A percentile compares a stretch with the other conserved stretches of the same genome.
These are phyloP conservation scores for Triplophysa yarkandensis DNA, from an alignment of 2,797 vertebrate genomes.

Conservation along the genomic window DNA sequence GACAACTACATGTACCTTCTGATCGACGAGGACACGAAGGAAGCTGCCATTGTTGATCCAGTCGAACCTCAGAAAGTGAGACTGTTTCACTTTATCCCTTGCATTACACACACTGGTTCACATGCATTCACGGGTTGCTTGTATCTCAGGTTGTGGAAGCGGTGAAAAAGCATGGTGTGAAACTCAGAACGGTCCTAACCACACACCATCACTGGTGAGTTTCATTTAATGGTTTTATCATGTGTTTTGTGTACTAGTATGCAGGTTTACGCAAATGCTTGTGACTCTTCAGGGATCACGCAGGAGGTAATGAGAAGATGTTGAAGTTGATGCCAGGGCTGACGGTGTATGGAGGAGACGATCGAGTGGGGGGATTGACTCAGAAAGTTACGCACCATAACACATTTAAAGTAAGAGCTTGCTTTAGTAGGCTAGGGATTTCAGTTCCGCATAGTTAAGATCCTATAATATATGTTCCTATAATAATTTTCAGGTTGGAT, in stretches of 20 bases:
- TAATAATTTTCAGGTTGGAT: slow-evolving; percentile 80
- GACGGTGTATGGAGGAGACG: slow-evolving; percentile 89
- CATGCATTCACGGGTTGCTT: neutral
- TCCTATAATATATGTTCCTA: neutral
- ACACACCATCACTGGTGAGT: slow-evolving; percentile 98
- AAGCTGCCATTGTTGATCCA: slow-evolving; percentile 92
- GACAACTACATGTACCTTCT: slow-evolving; percentile 99
- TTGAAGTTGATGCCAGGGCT: slow-evolving; percentile 85
- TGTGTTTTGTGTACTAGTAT: neutral
- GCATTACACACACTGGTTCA: neutral
- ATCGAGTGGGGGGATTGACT: slow-evolving; percentile 87
- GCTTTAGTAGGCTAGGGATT: no score
- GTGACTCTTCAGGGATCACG: slow-evolving; percentile 87
- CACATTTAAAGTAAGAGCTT: slow-evolving; percentile 79
- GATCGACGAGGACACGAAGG: slow-evolving; percentile 86
- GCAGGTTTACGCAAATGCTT: neutral
- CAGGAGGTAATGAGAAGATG: slow-evolving; percentile 94
- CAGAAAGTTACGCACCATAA: slow-evolving; percentile 88
- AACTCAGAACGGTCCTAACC: slow-evolving; percentile 90
- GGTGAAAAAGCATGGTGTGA: slow-evolving; percentile 85
- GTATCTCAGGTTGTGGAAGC: slow-evolving; percentile 86
- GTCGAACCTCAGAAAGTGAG: slow-evolving; percentile 92
- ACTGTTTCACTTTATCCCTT: neutral
- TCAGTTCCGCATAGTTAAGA: neutral
- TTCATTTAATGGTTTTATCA: neutral